Percentiles rank a stretch among this genome's conserved stretches.
phyloP scores from a whole-genome alignment of 2,113 vertebrate species.

The Sclerurus mexicanus region DNA sequence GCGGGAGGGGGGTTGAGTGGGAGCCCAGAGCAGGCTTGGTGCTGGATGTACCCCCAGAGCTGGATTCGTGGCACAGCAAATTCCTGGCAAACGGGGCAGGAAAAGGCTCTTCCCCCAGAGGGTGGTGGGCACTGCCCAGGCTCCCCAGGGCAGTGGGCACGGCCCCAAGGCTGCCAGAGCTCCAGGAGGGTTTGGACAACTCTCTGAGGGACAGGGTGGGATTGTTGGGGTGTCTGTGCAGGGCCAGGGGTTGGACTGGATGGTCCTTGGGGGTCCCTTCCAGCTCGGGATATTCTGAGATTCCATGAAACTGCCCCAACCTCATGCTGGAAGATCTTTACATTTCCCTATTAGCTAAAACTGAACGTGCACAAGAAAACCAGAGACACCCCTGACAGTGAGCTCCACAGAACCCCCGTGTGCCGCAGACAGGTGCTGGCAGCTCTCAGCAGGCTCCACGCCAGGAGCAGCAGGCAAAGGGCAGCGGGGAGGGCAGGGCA shows the following conservation, averaged over 20 bases:
- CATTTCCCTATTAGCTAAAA: fast-evolving
- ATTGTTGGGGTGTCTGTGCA: background rate
- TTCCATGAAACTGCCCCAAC: background rate
- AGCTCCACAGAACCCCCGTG: fast-evolving
- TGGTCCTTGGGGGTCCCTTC: background rate
- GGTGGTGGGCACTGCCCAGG: background rate
- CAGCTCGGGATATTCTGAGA: background rate
- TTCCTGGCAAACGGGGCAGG: background rate
- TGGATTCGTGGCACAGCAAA: fast-evolving
- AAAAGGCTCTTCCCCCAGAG: background rate
- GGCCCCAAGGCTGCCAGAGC: background rate
- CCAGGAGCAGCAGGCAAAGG: background rate
- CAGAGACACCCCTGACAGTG: background rate
- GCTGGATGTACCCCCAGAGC: background rate
- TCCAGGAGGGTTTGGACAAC: background rate
- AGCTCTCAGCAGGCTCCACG: fast-evolving
- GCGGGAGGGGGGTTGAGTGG: background rate
- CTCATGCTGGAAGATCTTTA: background rate
- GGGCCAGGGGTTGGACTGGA: fast-evolving
- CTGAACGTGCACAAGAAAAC: fast-evolving
- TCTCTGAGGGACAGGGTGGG: background rate
- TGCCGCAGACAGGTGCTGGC: background rate
- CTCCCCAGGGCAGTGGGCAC: background rate
- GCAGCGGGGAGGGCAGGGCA: background rate
- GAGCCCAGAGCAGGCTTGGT: background rate